Conservation (phyloP, 2,888 invertebrate species). For the Syrista parreyssii region DNA sequence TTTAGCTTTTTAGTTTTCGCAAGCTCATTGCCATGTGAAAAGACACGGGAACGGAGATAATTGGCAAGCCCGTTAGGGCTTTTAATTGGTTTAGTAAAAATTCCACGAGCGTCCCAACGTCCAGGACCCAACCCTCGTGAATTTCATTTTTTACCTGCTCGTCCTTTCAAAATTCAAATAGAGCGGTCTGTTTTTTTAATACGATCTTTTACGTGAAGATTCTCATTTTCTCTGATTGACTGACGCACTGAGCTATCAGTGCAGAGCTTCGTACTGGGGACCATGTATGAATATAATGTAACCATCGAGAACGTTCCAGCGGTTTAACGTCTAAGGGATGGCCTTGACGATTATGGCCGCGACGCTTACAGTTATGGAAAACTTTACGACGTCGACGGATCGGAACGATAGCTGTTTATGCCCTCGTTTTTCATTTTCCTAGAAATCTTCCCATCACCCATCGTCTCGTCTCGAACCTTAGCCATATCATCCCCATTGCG, state of each 20-base stretch:
- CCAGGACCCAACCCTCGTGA: background rate
- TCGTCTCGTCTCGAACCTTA: background rate
- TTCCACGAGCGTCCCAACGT: background rate
- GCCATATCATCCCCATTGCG: background rate
- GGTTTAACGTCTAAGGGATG: background rate
- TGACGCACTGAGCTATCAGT: background rate
- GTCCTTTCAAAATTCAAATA: background rate
- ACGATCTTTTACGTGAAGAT: background rate
- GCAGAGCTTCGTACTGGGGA: background rate
- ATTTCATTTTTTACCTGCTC: background rate
- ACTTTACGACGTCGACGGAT: background rate
- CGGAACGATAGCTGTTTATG: background rate
- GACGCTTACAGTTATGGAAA: background rate
- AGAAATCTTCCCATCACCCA: background rate
- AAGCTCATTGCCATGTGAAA: slow-evolving; percentile 4
- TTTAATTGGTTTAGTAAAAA: slow-evolving; percentile 7
- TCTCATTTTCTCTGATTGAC: background rate
- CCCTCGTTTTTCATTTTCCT: background rate
- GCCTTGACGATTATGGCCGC: background rate
- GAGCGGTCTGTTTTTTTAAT: background rate
- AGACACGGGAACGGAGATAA: slow-evolving; percentile 7
- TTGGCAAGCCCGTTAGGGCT: slow-evolving; percentile 3
- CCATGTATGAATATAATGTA: background rate
- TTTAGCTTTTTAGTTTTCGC: slow-evolving; percentile 7
- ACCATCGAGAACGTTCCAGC: background rate